Percentiles rank a stretch among this genome's conserved stretches.
phyloP scores from a whole-genome alignment of 2,797 vertebrate genomes.

The Helicolenus hilgendorfi region DNA sequence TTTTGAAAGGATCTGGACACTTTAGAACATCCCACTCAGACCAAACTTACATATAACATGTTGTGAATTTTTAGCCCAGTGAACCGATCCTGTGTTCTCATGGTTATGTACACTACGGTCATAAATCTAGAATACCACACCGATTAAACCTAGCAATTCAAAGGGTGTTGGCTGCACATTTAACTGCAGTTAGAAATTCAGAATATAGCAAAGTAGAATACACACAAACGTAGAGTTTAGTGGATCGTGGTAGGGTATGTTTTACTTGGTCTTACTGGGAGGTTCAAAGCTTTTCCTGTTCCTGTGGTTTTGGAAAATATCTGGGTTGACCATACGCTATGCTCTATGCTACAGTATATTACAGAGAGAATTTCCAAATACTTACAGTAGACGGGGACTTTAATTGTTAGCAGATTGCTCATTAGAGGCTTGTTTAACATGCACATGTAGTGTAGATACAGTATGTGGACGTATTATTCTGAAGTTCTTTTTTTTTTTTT shows the following conservation, averaged over 20 bases:
- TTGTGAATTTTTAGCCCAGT: constrained; percentile 21
- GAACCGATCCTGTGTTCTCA: not conserved
- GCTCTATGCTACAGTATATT: constrained; percentile 39
- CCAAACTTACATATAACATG: not conserved
- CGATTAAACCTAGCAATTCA: constrained; percentile 73
- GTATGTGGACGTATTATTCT: not conserved
- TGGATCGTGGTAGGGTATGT: constrained; percentile 54
- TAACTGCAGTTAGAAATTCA: constrained; percentile 53
- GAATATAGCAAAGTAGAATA: constrained; percentile 31
- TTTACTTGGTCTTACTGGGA: constrained; percentile 69
- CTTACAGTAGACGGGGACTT: constrained; percentile 35
- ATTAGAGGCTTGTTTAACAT: constrained; percentile 33
- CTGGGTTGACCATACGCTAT: constrained; percentile 43
- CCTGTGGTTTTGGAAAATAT: constrained; percentile 78
- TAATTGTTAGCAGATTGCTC: constrained; percentile 9
- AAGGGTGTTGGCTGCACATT: constrained; percentile 80
- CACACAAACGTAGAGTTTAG: constrained; percentile 7
- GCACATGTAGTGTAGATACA: not conserved
- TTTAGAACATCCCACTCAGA: constrained; percentile 24
- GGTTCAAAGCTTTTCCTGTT: constrained; percentile 78
- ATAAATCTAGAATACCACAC: constrained; percentile 49
- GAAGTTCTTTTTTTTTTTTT: not conserved
- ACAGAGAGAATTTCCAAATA: constrained; percentile 45
- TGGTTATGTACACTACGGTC: not conserved
- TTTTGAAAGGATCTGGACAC: not conserved